Conservation (phyloP, 2,888 invertebrate species). For the Sinhomidia bicolor region DNA sequence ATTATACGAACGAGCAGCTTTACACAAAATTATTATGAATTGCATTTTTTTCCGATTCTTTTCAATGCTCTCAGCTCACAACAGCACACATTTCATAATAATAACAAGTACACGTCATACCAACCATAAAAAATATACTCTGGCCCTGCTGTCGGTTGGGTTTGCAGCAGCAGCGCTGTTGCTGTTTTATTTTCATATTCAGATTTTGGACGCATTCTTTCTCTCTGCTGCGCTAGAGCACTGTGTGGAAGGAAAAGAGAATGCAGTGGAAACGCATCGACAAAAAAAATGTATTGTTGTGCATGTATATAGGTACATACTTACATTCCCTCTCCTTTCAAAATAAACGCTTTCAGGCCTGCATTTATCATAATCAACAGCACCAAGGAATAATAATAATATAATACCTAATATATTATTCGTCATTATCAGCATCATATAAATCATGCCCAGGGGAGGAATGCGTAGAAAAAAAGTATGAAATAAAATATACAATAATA, state of each 20-base stretch:
- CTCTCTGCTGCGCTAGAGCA: background rate
- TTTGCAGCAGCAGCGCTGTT: background rate
- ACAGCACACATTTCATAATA: background rate
- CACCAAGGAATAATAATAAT: background rate
- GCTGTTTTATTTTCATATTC: background rate
- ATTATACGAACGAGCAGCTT: background rate
- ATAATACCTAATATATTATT: constrained; percentile 28
- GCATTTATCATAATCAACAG: background rate
- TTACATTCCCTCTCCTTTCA: too few species aligned
- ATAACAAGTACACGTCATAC: background rate
- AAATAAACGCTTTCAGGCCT: background rate
- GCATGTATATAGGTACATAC: too few species aligned
- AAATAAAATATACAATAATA: background rate
- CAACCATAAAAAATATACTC: background rate
- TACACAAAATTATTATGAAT: background rate
- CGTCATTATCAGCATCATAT: constrained; percentile 10
- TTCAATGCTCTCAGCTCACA: background rate
- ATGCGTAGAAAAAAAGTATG: background rate
- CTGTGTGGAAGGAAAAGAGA: background rate
- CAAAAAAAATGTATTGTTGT: background rate
- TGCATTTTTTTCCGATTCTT: background rate
- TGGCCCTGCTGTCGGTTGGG: constrained; percentile 5
- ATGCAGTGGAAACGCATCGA: background rate
- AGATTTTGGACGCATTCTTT: background rate
- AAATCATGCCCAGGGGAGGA: constrained; percentile 31